These are phyloP conservation scores for Nomia melanderi DNA, from an alignment of 1,140 invertebrate genomes.

Conservation along the genomic window DNA sequence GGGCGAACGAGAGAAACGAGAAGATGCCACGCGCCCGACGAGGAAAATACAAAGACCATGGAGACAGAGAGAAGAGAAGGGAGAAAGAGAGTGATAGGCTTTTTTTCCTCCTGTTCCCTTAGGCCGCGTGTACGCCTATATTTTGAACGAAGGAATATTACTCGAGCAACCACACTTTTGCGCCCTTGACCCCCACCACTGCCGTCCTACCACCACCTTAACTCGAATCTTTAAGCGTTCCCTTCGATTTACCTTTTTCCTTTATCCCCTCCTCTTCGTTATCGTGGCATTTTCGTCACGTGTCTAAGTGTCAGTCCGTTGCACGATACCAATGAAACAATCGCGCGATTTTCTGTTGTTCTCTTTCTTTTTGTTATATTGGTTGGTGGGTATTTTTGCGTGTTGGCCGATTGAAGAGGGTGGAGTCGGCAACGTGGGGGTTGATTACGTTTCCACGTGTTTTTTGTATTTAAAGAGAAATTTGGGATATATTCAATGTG, in stretches of 20 bases:
- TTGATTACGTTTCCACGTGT: no score
- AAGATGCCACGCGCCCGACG: conserved; percentile 59
- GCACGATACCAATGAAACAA: background rate
- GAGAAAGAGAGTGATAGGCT: conserved; percentile 34
- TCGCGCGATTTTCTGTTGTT: background rate
- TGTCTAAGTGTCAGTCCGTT: conserved; percentile 17
- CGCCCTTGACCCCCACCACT: background rate
- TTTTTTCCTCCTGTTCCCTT: conserved; percentile 31
- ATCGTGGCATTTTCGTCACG: conserved; percentile 9
- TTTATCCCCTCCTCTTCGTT: conserved; percentile 2
- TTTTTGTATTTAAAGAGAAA: no score
- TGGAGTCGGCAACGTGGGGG: no score
- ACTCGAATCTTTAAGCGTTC: no score
- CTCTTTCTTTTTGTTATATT: background rate
- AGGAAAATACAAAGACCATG: conserved; percentile 30
- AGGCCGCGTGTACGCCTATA: conserved; percentile 24
- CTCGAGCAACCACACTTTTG: conserved; percentile 20
- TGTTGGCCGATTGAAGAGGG: no score
- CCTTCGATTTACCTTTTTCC: background rate
- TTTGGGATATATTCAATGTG: no score
- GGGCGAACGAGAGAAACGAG: conserved; percentile 17
- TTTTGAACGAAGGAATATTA: conserved; percentile 24
- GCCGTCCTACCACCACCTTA: background rate
- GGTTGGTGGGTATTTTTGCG: no score
- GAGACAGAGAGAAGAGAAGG: background rate